Percentiles rank a stretch among this genome's conserved stretches.
These are phyloP conservation scores for Phylloscopus collybita DNA, from an alignment of 2,797 vertebrate genomes.

Conservation along the genomic window DNA sequence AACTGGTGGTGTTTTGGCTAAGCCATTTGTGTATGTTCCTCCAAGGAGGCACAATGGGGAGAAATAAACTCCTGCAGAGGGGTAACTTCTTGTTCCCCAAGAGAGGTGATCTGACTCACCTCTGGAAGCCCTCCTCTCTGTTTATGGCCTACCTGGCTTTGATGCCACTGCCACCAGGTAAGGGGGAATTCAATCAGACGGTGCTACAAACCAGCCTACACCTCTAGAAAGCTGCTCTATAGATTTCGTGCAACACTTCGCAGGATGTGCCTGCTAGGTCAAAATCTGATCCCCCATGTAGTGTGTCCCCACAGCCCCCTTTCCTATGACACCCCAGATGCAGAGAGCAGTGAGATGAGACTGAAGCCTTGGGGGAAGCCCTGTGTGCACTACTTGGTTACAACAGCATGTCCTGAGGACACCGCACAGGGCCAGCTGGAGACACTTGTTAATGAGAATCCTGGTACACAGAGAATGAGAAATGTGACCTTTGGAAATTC, in stretches of 20 bases:
- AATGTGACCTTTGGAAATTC: constrained; percentile 59
- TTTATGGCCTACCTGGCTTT: not conserved
- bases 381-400: not conserved
- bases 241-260: not conserved
- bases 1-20: not conserved
- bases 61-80: not conserved
- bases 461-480: not conserved
- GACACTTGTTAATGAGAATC: constrained; percentile 31
- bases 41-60: not conserved
- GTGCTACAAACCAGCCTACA: not conserved
- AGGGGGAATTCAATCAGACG: not conserved
- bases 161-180: not conserved
- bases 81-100: not conserved
- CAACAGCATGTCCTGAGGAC: not conserved
- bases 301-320: not conserved
- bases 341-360: accelerated
- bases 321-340: accelerated
- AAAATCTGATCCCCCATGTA: accelerated
- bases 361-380: not conserved
- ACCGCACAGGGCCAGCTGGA: not conserved
- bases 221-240: not conserved
- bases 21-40: not conserved
- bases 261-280: not conserved
- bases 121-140: not conserved
- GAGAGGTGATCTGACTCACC: not conserved